Evolutionary conservation across 1,140 invertebrate species (phyloP), one percentile per base, ranked within the genome.

Genomic region (Lethocerus indicus): DNA sequence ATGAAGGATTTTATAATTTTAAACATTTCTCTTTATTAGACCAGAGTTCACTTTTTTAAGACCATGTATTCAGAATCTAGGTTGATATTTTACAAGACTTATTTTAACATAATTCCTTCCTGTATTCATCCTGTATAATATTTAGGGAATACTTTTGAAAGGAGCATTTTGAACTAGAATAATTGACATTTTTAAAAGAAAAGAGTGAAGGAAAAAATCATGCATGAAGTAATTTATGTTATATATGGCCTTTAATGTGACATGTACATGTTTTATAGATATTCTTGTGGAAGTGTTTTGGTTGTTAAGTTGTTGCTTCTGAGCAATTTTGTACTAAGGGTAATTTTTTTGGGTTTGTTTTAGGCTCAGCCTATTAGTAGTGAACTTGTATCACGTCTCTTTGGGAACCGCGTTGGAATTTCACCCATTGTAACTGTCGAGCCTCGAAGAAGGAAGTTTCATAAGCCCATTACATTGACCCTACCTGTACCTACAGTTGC

Each of bases 341-440:
- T n/a, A n/a, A n/a, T n/a, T n/a, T n/a, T n/a, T n/a, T 6, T 32
- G 24, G 51, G 56, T 9, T 52, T 45, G 49, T 58, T 65, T 40
- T 60, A 95, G 80, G 91, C 90, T 46, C 90, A 95, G 69, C 87
- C 87, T 18, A 85, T 95, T 57, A 74, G 81, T 24, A 67, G 80
- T 9, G 88, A 88, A 60, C 67, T 92, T 20, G 79, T 87, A 24
- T 73, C 80, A 1, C 87, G 91, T 60, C 67, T 91, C 48, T 73
- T 93, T 54, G 91, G 91, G 36, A 92, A 91, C 64, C 78, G 85
- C 49, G 87, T 93, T 3, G 90, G 89, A 5, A 85, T 90, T 14
- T 91, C 87, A 48, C 90, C 92, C 21, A 91, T 97, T 50, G 85
- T 96, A n/a, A 96, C 91, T 0, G 88, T 97, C 14, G 92, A 96